Evolutionary conservation across 2,888 invertebrate species (phyloP).

Genomic region (Zelleria hepariella): DNA sequence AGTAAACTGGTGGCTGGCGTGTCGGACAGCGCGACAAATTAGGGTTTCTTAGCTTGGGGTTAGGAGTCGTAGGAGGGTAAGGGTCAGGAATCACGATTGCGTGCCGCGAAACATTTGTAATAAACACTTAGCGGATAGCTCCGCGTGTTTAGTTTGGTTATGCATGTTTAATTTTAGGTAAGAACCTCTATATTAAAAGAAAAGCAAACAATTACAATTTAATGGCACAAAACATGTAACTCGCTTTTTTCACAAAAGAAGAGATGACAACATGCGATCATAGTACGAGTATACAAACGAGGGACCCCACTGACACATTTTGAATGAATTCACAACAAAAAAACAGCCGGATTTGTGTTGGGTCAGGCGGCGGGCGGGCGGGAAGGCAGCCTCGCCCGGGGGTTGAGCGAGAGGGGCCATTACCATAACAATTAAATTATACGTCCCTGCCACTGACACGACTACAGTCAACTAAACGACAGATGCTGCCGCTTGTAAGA

Average conservation of each 20-base stretch:
- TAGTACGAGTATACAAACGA: slow-evolving; percentile 27
- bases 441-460: slow-evolving; percentile 31
- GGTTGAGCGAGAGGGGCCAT: slow-evolving; percentile 27
- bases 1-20: neutral
- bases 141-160: neutral
- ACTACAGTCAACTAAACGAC: slow-evolving; percentile 25
- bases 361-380: slow-evolving; percentile 8
- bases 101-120: neutral
- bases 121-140: neutral
- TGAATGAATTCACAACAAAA: slow-evolving; percentile 35
- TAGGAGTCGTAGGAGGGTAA: neutral
- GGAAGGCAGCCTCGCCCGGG: slow-evolving; percentile 8
- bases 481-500: slow-evolving; percentile 29
- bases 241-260: slow-evolving; percentile 18
- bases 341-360: neutral
- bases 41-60: neutral
- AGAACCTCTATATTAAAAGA: neutral
- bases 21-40: neutral
- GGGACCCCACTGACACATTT: slow-evolving; percentile 46
- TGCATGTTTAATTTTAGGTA: neutral
- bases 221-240: slow-evolving; percentile 9
- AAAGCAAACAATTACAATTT: neutral
- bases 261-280: slow-evolving; percentile 26
- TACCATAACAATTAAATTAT: slow-evolving; percentile 43
- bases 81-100: neutral